Base-by-base conservation (phyloP, 2,888 invertebrate species). In the Pterobdella sp. region DNA sequence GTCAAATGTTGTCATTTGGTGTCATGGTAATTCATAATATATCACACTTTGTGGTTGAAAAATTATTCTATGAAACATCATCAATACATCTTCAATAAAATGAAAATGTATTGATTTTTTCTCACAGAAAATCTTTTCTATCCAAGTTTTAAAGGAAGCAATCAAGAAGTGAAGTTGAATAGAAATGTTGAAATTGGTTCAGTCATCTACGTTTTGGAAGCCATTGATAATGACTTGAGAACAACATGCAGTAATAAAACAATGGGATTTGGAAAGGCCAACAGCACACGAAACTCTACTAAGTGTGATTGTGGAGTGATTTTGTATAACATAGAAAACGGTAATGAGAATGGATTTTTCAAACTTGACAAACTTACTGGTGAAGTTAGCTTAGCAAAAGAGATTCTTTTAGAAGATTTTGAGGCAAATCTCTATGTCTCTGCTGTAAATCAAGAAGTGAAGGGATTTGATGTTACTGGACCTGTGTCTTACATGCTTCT, bases 261-360 rank as follows among this genome's bases (percentile, higher is more conserved):
- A n/a, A n/a, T n/a, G n/a, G n/a, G n/a, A n/a, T n/a, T n/a, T n/a
- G n/a, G n/a, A n/a, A n/a, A n/a, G n/a, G 3, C 3, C 60, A 56
- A n/a, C 60, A 42, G 22, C 22, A 22, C 22, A 1, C 35, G 69
- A 10, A 14, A 56, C n/a, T 1, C 71, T 34, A n/a, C 22, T 22
- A 26, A 64, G 29, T 72, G 72, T 29, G 72, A 72, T 67, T 74
- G 74, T 29, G 71, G 42, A 1, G 56, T 42, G 49, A 60, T 74
- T 29, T 32, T 42, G 36, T 74, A 72, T 26, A 72, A 65, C 31
- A 74, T 74, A 22, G 74, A 71, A 32, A 66, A 71, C 4, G 74
- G 74, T 42, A 74, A 74, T 37, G 74, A 74, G 18, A 37, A 34
- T 29, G 34, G 26, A 10, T n/a, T 67, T 29, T 74, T 74, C 32